phyloP scores from a whole-genome alignment of 2,888 invertebrate genomes.

The Sminthurinus aureus region DNA sequence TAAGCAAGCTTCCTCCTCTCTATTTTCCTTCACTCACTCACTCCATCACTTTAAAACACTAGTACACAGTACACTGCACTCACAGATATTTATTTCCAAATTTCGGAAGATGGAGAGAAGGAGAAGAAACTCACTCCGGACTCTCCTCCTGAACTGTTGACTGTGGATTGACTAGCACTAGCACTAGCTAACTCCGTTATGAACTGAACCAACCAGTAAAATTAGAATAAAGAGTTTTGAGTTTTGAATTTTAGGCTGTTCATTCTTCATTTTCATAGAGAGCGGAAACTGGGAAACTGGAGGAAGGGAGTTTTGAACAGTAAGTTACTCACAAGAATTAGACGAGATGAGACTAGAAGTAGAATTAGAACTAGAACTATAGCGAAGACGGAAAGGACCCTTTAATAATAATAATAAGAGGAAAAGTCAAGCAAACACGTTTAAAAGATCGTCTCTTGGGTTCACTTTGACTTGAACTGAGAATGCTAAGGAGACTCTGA shows the following conservation, averaged over 20 bases:
- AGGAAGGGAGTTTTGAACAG: background rate
- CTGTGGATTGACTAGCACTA: too few species aligned
- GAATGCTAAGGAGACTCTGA: constrained; percentile 1
- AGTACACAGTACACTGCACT: too few species aligned
- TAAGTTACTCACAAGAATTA: too few species aligned
- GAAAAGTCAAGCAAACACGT: constrained; percentile 34
- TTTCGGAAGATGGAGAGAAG: too few species aligned
- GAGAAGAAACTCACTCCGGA: too few species aligned
- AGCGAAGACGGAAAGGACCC: constrained; percentile 22
- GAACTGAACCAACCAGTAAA: too few species aligned
- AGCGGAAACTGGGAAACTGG: background rate
- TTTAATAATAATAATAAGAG: constrained; percentile 20
- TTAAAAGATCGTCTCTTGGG: constrained; percentile 31
- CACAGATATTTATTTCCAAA: too few species aligned
- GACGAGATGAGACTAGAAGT: too few species aligned
- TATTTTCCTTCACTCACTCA: background rate
- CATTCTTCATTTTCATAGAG: background rate
- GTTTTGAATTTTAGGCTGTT: too few species aligned
- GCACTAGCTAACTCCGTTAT: too few species aligned
- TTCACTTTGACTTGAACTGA: constrained; percentile 26
- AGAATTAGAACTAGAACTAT: background rate
- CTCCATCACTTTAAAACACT: background rate
- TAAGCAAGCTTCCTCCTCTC: background rate
- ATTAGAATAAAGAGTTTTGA: too few species aligned
- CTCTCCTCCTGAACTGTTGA: too few species aligned